Conservation (phyloP, 2,113 vertebrate species). For the Xenopus borealis region DNA sequence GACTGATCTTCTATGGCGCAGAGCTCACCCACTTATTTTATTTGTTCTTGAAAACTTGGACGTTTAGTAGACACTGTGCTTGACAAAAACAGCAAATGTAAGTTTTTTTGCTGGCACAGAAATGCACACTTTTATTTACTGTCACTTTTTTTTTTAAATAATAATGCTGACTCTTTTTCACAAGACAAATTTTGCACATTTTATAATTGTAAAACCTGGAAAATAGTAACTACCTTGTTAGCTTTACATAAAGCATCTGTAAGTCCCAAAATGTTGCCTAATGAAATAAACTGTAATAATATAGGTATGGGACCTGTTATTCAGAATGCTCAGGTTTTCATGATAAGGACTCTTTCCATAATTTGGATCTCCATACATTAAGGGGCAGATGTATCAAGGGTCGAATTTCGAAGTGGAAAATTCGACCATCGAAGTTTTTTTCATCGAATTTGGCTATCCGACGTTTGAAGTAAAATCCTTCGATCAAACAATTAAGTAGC, state of each 20-base stretch:
- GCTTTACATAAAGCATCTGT: background rate
- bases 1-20: conserved; percentile 36
- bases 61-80: conserved; percentile 8
- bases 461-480: too few relatives aligned
- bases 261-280: background rate
- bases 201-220: background rate
- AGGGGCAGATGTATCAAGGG: too few relatives aligned
- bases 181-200: conserved; percentile 28
- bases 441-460: too few relatives aligned
- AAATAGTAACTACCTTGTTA: background rate
- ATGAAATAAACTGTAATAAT: too few relatives aligned
- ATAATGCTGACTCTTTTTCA: background rate
- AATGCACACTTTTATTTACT: conserved; percentile 7
- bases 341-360: too few relatives aligned
- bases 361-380: too few relatives aligned
- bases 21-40: conserved; percentile 24
- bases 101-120: conserved; percentile 9
- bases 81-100: background rate
- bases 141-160: conserved; percentile 11
- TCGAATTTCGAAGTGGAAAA: too few relatives aligned
- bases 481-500: too few relatives aligned
- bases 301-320: too few relatives aligned
- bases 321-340: too few relatives aligned
- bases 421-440: too few relatives aligned
- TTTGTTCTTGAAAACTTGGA: background rate